These are phyloP conservation scores for Tribolium madens DNA, from an alignment of 1,140 invertebrate genomes.

Conservation along the genomic window DNA sequence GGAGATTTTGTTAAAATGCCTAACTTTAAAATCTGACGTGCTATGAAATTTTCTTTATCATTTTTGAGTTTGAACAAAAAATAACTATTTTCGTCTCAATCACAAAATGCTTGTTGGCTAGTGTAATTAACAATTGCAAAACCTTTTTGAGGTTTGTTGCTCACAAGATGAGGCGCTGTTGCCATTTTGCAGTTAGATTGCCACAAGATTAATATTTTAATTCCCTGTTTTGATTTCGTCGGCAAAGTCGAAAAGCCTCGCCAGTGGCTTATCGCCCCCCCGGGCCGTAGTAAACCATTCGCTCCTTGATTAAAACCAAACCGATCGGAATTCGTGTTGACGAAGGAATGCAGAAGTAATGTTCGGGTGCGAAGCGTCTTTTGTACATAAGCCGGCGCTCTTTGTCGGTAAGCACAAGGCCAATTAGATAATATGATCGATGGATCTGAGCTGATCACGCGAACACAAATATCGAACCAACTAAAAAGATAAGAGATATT, in stretches of 20 bases:
- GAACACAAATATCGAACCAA: constrained; percentile 40
- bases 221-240: too few species aligned
- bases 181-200: too few species aligned
- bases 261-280: background rate
- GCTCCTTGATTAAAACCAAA: constrained; percentile 4
- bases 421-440: constrained; percentile 62
- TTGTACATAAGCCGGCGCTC: constrained; percentile 52
- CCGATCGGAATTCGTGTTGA: constrained; percentile 35
- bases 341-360: constrained; percentile 57
- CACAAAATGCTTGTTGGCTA: too few species aligned
- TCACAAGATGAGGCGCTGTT: too few species aligned
- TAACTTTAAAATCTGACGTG: too few species aligned
- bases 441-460: constrained; percentile 56
- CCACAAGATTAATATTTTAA: too few species aligned
- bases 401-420: constrained; percentile 58
- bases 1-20: too few species aligned
- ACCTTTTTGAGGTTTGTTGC: too few species aligned
- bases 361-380: constrained; percentile 57
- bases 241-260: background rate
- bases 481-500: constrained; percentile 23
- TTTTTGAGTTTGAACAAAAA: too few species aligned
- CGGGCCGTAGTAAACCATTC: background rate
- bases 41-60: too few species aligned
- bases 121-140: too few species aligned
- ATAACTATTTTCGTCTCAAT: too few species aligned